Conservation (phyloP, 2,888 invertebrate species). For the Hedychridium roseum region DNA sequence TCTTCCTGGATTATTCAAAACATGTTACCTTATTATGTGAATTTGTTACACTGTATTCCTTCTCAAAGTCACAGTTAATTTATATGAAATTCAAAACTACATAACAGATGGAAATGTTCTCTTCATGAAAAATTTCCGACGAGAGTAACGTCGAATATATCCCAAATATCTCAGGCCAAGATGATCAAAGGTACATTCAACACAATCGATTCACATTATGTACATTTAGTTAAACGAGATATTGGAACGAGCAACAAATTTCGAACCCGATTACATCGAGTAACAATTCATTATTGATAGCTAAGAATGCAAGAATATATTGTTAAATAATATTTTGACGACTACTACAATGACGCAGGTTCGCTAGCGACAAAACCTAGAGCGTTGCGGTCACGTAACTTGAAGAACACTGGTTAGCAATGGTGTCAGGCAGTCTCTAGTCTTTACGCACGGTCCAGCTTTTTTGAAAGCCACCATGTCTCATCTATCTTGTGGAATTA, state of each 20-base stretch:
- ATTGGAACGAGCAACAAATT: too few relatives aligned
- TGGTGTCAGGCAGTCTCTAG: constrained; percentile 42
- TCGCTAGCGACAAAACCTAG: constrained; percentile 37
- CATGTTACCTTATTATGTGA: too few relatives aligned
- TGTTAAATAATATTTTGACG: constrained; percentile 39
- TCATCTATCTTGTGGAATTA: constrained; percentile 80
- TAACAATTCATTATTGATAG: constrained; percentile 27
- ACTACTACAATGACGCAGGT: constrained; percentile 38
- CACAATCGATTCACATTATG: too few relatives aligned
- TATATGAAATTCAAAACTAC: constrained; percentile 2
- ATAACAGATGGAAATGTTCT: background rate
- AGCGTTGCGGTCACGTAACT: constrained; percentile 41
- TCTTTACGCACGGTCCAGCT: constrained; percentile 28
- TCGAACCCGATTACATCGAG: too few relatives aligned
- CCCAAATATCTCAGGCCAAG: too few relatives aligned
- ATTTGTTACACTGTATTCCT: constrained; percentile 12
- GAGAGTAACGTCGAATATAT: too few relatives aligned
- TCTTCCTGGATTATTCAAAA: too few relatives aligned
- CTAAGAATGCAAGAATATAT: constrained; percentile 43
- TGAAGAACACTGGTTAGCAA: constrained; percentile 36
- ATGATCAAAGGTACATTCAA: too few relatives aligned
- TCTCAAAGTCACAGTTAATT: constrained; percentile 3
- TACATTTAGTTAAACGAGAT: too few relatives aligned
- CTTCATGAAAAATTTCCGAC: constrained; percentile 2
- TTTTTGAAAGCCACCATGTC: constrained; percentile 46